phyloP scores from a whole-genome alignment of 2,113 vertebrate species.

The Prunella himalayana region DNA sequence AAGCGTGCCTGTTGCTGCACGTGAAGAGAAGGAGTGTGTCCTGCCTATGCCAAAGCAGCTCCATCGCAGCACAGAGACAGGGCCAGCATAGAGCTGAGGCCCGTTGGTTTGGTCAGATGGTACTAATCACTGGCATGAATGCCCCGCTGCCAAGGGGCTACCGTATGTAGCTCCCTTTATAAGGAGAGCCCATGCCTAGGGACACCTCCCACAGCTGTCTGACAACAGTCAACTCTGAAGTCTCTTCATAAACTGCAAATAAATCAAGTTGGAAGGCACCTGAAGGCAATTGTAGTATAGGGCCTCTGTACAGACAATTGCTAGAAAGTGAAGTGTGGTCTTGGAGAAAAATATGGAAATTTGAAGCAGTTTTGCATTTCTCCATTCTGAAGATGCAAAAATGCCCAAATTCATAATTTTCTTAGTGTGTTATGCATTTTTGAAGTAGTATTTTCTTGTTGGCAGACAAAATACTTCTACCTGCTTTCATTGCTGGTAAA shows the following conservation, averaged over 20 bases:
- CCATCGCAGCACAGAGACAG: background rate
- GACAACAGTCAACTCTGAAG: background rate
- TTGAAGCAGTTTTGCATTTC: background rate
- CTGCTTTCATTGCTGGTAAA: background rate
- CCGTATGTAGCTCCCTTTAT: too few species aligned
- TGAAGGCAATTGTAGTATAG: background rate
- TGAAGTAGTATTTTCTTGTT: background rate
- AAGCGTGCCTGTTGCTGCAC: fast-evolving
- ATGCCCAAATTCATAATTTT: background rate
- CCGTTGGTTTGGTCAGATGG: fast-evolving
- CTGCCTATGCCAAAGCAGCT: background rate
- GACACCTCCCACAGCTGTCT: background rate
- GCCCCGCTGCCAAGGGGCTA: background rate
- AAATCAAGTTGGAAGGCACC: background rate
- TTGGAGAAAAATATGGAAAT: background rate
- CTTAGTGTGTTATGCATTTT: background rate
- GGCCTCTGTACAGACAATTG: background rate
- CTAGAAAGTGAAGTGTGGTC: background rate
- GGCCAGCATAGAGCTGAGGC: fast-evolving
- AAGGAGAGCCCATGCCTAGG: background rate
- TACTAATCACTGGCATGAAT: background rate
- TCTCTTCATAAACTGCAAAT: background rate
- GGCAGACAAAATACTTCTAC: background rate
- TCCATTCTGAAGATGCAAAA: background rate
- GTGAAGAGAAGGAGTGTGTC: background rate